phyloP scores from a whole-genome alignment of 2,888 invertebrate species.

The Pherbina coryleti region DNA sequence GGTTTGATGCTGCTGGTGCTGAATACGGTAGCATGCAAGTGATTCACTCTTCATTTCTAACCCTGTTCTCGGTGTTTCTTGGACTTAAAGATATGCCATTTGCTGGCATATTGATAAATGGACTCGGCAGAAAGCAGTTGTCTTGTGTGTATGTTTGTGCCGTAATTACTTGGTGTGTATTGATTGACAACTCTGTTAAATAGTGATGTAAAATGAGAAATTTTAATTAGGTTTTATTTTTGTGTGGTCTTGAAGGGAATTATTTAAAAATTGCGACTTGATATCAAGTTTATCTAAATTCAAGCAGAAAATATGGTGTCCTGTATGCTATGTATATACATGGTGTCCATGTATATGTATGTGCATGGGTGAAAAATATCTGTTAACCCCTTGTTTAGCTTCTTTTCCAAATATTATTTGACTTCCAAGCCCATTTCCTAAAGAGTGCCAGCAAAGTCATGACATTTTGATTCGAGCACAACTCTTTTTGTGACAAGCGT shows the following conservation, averaged over 20 bases:
- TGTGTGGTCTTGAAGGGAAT: constrained; percentile 15
- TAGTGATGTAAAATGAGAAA: constrained; percentile 11
- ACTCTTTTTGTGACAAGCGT: no score
- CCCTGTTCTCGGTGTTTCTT: not conserved
- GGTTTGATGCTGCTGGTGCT: constrained; percentile 22
- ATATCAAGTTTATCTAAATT: not conserved
- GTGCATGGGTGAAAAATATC: no score
- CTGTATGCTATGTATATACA: no score
- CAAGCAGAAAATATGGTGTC: no score
- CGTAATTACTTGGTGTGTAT: constrained; percentile 30
- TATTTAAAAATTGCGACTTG: not conserved
- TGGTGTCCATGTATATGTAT: no score
- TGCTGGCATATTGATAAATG: constrained; percentile 29
- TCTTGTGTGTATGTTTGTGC: not conserved
- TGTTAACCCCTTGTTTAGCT: no score
- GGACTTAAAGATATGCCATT: constrained; percentile 1
- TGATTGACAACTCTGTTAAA: constrained; percentile 32
- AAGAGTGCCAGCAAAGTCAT: no score
- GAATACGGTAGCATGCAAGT: constrained; percentile 40
- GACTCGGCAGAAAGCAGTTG: not conserved
- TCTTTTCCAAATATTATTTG: no score
- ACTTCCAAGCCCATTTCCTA: no score
- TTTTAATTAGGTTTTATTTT: constrained; percentile 22
- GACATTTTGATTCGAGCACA: no score
- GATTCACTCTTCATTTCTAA: constrained; percentile 4